Base-by-base conservation (phyloP, 2,797 vertebrate species). In the Arctocebus calabarensis region DNA sequence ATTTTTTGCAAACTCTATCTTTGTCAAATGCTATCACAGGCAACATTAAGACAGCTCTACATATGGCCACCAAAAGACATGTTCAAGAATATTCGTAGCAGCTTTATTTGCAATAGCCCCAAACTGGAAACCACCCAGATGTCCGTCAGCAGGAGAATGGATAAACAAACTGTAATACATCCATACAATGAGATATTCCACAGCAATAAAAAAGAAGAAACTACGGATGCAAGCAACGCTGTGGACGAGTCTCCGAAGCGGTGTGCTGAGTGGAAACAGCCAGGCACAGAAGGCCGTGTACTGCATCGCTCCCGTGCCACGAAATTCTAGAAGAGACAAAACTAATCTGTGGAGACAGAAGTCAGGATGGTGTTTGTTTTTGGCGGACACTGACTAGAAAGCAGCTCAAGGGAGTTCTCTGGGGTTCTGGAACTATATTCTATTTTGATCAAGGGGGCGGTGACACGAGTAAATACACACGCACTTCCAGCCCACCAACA, bases 61-160 rank as follows among this genome's bases (percentile, higher is more conserved):
- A 96, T 90, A 94, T 92, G 93, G 92, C 70, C 90, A 94, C 95
- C 95, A 94, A 96, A 96, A 97, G 92, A 73, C 85, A 95, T 17
- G 64, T 83, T 96, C 83, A 81, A 94, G 94, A 96, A 92, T 94
- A 94, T 94, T 92, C 34, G 0, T 61, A 96, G 95, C 90, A 96
- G 92, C 94, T 97, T 96, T 96, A 95, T 94, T 92, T 96, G 79
- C 95, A 93, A 94, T 91, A 48, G 64, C 34, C 83, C 75, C 59
- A 83, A 94, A 95, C 95, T 97, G 95, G 94, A 96, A 96, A 95
- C 85, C 78, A 92, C 90, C 96, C 97, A 94, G 92, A 92, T 97
- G 94, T 94, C 97, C 17, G 1, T 94, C 89, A 95, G 88, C 52
- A 73, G 78, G 25, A 96, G 85, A 77, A 83, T 25, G 74, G 82